Evolutionary conservation across 2,113 vertebrate genomes (phyloP).

Genomic region (Psettodes erumei): DNA sequence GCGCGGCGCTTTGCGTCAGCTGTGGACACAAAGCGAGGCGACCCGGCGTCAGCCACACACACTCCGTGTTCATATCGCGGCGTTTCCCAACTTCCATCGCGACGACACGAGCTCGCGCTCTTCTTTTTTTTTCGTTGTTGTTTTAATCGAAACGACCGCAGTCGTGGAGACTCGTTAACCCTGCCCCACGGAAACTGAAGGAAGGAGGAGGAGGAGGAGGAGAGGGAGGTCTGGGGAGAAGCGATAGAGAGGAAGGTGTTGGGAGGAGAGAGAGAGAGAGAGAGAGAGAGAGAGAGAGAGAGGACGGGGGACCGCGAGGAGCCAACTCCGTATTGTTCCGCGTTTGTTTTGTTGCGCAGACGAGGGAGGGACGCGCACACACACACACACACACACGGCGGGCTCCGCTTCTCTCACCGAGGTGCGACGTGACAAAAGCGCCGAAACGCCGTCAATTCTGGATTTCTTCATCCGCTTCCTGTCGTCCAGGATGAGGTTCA

Average conservation of each 20-base stretch:
- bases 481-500: slow-evolving; percentile 82
- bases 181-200: slow-evolving; percentile 67
- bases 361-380: neutral
- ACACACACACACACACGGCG: neutral
- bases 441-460: slow-evolving; percentile 72
- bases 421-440: slow-evolving; percentile 32
- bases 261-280: slow-evolving; percentile 42
- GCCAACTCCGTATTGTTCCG: slow-evolving; percentile 58
- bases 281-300: slow-evolving; percentile 42
- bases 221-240: slow-evolving; percentile 37
- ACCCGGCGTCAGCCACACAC: slow-evolving; percentile 36
- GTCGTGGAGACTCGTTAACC: slow-evolving; percentile 51
- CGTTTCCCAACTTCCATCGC: neutral
- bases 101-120: neutral
- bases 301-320: slow-evolving; percentile 30
- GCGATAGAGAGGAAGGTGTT: slow-evolving; percentile 35
- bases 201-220: slow-evolving; percentile 16
- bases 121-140: neutral
- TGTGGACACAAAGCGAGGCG: slow-evolving; percentile 63
- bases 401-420: slow-evolving; percentile 38
- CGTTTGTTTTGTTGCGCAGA: slow-evolving; percentile 45
- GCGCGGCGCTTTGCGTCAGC: slow-evolving; percentile 51
- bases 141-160: slow-evolving; percentile 27
- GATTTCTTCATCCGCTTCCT: slow-evolving; percentile 82
- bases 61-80: slow-evolving; percentile 14